Evolutionary conservation across 2,888 invertebrate genomes (phyloP), one percentile per base, ranked within the genome.

Genomic region (Drosophila paranaensis): DNA sequence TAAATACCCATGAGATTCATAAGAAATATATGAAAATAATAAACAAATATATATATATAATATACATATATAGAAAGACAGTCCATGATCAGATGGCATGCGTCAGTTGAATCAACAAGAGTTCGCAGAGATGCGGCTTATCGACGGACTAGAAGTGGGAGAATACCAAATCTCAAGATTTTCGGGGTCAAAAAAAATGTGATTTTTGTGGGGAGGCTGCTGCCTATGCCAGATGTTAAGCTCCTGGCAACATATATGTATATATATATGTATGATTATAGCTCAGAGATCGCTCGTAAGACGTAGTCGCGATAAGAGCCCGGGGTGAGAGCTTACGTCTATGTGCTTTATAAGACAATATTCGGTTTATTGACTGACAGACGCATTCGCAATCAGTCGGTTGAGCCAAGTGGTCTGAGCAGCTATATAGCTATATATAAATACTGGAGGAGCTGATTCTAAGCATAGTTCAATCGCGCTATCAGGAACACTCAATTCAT

Each of bases 401-500:
- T 77, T 71, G 67, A 55, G 45, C 60, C 54, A 60, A 56, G 48
- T 63, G 58, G 72, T 69, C 16, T 14, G 16, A 67, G 20, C 56
- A 46, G 16, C 51, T 14, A n/a, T 16, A 40, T 27, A 40, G 37
- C 35, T 11, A 40, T 27, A 54, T 11, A 42, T 13, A 11, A 30
- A 40, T 13, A 6, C n/a, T 14, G 8, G 16, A 4, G 33, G 40
- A 61, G 45, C 50, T 40, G 43, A 56, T 55, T 60, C 54, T 54
- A 67, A 69, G 67, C 51, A 16, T 40, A 55, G 55, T 20, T 56
- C 39, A 35, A 65, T 40, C 48, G 37, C 60, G 37, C 42, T 77
- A 56, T 55, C 33, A 54, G 35, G 50, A 25, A 62, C 30, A 66
- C 61, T 63, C 74, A 85, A 88, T 85, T 88, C 51, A 88, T 85